Evolutionary conservation across 2,888 invertebrate genomes (phyloP), one percentile per base, ranked within the genome.

Genomic region (Drosophila neotestacea): DNA sequence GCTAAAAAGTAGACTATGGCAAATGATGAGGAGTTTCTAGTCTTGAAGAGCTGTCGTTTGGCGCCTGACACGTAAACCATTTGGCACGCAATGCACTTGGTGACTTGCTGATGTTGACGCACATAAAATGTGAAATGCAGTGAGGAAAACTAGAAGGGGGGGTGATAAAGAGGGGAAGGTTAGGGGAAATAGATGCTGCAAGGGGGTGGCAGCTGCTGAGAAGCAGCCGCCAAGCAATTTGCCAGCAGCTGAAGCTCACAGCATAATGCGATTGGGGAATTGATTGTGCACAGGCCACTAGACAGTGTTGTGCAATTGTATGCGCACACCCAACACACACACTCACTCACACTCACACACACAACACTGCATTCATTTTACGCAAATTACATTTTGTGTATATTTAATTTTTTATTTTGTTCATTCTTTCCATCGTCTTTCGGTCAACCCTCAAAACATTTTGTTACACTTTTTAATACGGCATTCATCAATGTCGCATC

Each of bases 51-150:
- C 54, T 30, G 32, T 63, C 47, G 32, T 51, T 60, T 60, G 80
- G 71, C 70, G 85, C 69, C 79, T 71, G 77, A 79, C 87, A 89
- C 86, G 90, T 88, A 88, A 89, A 85, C 81, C 81, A 89, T 85
- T 85, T 89, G 90, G 80, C 85, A 85, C 90, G 84, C 85, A 88
- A 75, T 89, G 89, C 88, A 79, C 81, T 84, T 81, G 82, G 86
- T 72, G 73, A 79, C 86, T 86, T 79, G 76, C 71, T 74, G 78
- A 81, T 73, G 79, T 84, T 87, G 84, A 84, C 85, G 88, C 84
- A 85, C 89, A 84, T 84, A 84, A 89, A 84, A 84, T 89, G 89
- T 52, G 85, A 79, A 83, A 70, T 70, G 81, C 60, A 58, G 68
- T 42, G 22, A 38, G 10, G n/a, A 22, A 22, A 22, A 4, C 13